phyloP scores from a whole-genome alignment of 2,797 vertebrate species.

The Xiphophorus birchmanni region DNA sequence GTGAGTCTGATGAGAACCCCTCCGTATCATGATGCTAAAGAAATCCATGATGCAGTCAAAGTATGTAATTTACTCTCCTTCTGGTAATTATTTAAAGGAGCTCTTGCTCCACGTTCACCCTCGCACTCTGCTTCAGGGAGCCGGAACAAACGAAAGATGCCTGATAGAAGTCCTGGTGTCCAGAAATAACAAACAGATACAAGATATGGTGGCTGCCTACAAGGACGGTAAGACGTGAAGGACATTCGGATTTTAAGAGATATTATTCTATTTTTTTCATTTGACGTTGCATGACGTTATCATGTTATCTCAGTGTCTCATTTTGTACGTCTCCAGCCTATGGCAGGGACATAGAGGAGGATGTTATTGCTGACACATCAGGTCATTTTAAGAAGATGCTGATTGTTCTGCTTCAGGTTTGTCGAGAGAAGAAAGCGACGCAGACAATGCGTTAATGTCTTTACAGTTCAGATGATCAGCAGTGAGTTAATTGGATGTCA shows the following conservation, averaged over 20 bases:
- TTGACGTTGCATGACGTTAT: background rate
- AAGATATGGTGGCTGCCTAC: conserved; percentile 88
- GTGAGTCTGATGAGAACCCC: conserved; percentile 92
- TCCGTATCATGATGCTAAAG: conserved; percentile 93
- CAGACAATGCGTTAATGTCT: background rate
- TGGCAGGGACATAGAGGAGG: conserved; percentile 88
- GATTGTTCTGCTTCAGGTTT: conserved; percentile 93
- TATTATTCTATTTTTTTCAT: background rate
- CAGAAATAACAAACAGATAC: conserved; percentile 90
- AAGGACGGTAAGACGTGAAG: conserved; percentile 85
- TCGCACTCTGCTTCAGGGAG: conserved; percentile 77
- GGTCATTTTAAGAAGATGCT: conserved; percentile 99
- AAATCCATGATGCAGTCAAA: conserved; percentile 92
- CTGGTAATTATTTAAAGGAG: background rate
- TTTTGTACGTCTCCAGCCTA: conserved; percentile 81
- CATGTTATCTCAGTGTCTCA: background rate
- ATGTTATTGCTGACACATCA: conserved; percentile 87
- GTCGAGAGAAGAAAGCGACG: conserved; percentile 20
- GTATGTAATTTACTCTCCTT: conserved; percentile 72
- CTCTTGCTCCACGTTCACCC: conserved; percentile 11
- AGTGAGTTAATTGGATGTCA: conserved; percentile 17
- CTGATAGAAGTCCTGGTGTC: conserved; percentile 94
- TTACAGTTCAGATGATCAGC: conserved; percentile 15
- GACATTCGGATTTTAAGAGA: background rate
- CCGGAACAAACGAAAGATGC: conserved; percentile 92